Base-by-base conservation (phyloP, 2,888 invertebrate species). In the Habroteleia sp. region DNA sequence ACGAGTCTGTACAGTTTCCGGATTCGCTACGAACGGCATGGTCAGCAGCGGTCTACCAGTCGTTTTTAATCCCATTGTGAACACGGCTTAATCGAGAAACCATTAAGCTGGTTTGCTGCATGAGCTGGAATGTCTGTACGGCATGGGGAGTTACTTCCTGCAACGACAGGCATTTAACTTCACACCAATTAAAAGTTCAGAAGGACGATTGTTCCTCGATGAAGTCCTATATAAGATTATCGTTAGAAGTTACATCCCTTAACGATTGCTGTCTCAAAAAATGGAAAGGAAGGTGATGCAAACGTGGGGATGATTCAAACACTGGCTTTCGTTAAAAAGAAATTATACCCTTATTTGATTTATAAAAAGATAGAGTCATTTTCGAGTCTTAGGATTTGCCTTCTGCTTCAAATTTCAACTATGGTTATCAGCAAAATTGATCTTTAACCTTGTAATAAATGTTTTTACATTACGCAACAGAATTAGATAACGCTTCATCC, bases 61-160 rank as follows among this genome's bases (percentile, higher is more conserved):
- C 83, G 83, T 86, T 87, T 87, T 85, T 85, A 86, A 86, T 86
- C 84, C 85, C 84, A 87, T 86, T 86, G 87, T 87, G 86, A 86
- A 81, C 84, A 82, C 77, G 84, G 81, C 84, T 86, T 87, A 87
- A 87, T 87, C 85, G 85, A 83, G 85, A 85, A 85, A 78, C 86
- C 85, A 86, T 86, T 86, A 86, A 80, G 80, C 79, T 74, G 81
- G 81, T 81, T 81, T 83, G 85, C 83, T 82, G 83, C 78, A 78
- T 81, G 82, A 81, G 80, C 83, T 81, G 78, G 81, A 83, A 82
- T 80, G 80, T 80, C 80, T 79, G 79, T 77, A 80, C 78, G 79
- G 80, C 46, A 11, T 20, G 7, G 80, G 80, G 46, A 79, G 78
- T 81, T 81, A 77, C 54, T 62, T 74, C 60, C 71, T 77, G 77